phyloP scores from a whole-genome alignment of 2,888 invertebrate species.

The Linnaemya tessellans region DNA sequence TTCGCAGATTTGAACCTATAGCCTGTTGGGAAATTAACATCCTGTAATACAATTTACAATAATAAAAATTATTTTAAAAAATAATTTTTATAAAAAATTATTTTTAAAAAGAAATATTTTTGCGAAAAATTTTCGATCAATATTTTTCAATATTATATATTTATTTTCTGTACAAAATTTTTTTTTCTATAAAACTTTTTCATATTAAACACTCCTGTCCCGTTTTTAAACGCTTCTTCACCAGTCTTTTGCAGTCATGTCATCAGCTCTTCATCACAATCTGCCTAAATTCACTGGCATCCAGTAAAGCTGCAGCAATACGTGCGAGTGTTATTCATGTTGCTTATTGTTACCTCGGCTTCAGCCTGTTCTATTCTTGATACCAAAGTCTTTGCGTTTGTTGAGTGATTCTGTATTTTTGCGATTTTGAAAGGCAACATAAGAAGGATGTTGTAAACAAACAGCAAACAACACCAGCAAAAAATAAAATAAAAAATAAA shows the following conservation, averaged over 20 bases:
- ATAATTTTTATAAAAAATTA: too few relatives aligned
- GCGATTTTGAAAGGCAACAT: conserved; percentile 24
- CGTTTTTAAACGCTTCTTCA: neutral
- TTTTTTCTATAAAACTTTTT: too few relatives aligned
- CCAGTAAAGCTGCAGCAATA: conserved; percentile 34
- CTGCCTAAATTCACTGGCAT: conserved; percentile 4
- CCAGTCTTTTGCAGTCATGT: neutral
- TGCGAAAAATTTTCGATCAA: too few relatives aligned
- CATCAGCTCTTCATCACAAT: conserved; percentile 3
- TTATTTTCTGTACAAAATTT: too few relatives aligned
- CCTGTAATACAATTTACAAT: too few relatives aligned
- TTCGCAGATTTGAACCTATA: too few relatives aligned
- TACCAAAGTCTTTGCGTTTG: conserved; percentile 1
- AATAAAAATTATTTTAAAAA: too few relatives aligned
- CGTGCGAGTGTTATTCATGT: conserved; percentile 8
- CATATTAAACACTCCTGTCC: neutral
- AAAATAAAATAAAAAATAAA: neutral
- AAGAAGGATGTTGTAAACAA: conserved; percentile 56
- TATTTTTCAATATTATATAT: too few relatives aligned
- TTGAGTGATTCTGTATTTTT: conserved; percentile 30
- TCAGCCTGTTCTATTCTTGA: neutral
- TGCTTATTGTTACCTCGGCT: conserved; percentile 17
- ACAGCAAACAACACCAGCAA: conserved; percentile 34
- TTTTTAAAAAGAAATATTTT: too few relatives aligned
- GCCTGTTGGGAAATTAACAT: too few relatives aligned